Conservation (phyloP, 2,113 vertebrate species). For the Oncorhynchus kisutch region DNA sequence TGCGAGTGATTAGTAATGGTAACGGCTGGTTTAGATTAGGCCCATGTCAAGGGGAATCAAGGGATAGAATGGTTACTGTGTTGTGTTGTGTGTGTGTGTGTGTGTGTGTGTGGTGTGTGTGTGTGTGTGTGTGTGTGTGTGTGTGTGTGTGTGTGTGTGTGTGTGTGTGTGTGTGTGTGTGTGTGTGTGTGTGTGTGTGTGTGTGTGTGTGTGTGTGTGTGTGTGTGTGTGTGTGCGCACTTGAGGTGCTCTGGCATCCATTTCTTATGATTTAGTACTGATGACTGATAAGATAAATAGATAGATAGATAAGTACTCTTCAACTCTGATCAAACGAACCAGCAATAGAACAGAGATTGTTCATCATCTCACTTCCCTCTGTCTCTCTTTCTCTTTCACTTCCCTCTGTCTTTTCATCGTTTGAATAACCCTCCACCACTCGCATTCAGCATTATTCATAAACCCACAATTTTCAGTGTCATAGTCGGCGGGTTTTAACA, state of each 20-base stretch:
- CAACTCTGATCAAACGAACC: constrained; percentile 68
- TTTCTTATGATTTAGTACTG: constrained; percentile 69
- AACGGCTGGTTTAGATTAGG: neutral
- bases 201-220: constrained; percentile 3
- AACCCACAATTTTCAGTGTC: constrained; percentile 38
- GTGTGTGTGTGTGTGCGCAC: too few relatives aligned
- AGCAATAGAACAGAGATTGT: constrained; percentile 50
- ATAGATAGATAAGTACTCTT: constrained; percentile 55
- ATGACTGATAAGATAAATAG: constrained; percentile 46
- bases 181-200: neutral
- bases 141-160: too few relatives aligned
- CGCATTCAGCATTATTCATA: constrained; percentile 55
- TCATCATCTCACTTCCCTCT: constrained; percentile 33
- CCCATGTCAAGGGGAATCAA: neutral
- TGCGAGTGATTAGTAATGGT: constrained; percentile 8
- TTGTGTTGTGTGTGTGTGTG: neutral
- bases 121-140: constrained; percentile 11
- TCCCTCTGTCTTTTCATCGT: constrained; percentile 9
- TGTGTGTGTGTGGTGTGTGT: too few relatives aligned
- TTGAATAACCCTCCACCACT: constrained; percentile 56
- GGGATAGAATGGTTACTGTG: neutral
- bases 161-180: constrained; percentile 6
- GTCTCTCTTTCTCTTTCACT: neutral
- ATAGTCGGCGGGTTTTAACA: constrained; percentile 18
- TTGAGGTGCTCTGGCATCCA: constrained; percentile 65